Percentiles rank a stretch among this genome's conserved stretches.
Evolutionary conservation across 2,888 invertebrate species (phyloP).

Genomic region (Xanthia togata): DNA sequence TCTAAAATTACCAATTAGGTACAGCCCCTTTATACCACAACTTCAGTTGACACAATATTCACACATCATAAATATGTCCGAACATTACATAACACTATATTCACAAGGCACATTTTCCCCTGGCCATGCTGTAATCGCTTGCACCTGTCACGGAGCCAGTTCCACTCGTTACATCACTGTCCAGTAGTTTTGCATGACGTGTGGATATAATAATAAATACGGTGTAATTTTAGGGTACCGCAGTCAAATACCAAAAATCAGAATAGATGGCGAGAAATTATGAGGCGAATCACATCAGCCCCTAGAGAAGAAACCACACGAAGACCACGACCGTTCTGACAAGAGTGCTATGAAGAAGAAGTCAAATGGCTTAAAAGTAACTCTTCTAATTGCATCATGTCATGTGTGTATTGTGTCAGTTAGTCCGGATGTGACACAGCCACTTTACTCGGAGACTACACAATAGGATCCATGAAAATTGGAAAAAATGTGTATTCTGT

Average conservation of each 20-base stretch:
- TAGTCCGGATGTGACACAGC: background rate
- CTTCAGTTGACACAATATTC: conserved; percentile 11
- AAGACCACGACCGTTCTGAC: no score
- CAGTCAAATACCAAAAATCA: no score
- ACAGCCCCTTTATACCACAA: background rate
- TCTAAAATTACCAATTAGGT: background rate
- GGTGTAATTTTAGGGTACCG: conserved; percentile 35
- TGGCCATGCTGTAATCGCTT: conserved; percentile 68
- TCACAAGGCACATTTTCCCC: conserved; percentile 49
- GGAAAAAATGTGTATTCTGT: background rate
- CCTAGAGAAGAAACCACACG: no score
- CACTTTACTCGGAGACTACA: background rate
- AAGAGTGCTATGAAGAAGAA: no score
- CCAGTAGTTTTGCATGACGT: conserved; percentile 42
- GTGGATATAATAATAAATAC: conserved; percentile 43
- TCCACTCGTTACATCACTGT: conserved; percentile 65
- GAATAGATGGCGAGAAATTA: no score
- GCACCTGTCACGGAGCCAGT: conserved; percentile 71
- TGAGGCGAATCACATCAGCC: no score
- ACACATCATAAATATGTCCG: background rate
- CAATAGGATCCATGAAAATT: background rate
- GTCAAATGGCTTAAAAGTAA: background rate
- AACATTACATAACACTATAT: conserved; percentile 11
- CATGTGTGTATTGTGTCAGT: no score
- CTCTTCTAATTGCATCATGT: background rate